Base-by-base conservation (phyloP, 2,888 invertebrate genomes). In the Cheilosia scutellata region DNA sequence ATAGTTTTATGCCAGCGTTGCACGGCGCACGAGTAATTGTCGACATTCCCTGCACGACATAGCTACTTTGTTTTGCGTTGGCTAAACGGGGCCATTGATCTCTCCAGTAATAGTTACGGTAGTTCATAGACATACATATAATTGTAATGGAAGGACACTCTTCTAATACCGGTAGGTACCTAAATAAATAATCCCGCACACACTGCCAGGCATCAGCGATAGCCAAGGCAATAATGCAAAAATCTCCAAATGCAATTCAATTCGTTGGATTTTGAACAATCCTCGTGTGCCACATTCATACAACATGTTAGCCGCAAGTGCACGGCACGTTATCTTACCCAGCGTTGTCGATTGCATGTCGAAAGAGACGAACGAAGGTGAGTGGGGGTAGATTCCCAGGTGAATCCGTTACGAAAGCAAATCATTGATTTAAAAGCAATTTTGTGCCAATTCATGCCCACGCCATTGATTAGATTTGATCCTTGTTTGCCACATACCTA, bases 361-460 rank as follows among this genome's bases (percentile, higher is more conserved):
- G 68, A 76, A 51, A 6, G 40, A 7, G 47, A 9, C 7, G 20
- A 16, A 13, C 58, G 7, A 37, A 16, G 58, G 31, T 31, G 13
- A 2, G 5, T 37, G 7, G 20, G n/a, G 47, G 44, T 53, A 29
- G 42, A 74, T 51, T 75, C 75, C 58, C 79, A 74, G 70, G 80
- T 79, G 74, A 77, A 75, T 63, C 20, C 31, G 80, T 70, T 79
- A 79, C 74, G 58, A 68, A 71, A 44, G 33, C 57, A 65, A 79
- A 87, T 88, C 76, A 87, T 87, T 88, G 88, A 88, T 88, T 87
- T 88, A 79, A 87, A 88, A 88, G 87, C 87, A 88, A 88, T 88
- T 88, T 87, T 78, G 87, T 82, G 63, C 82, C 88, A 88, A 87
- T 88, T 87, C 87, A 84, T 87, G 82, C 82, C 88, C 80, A 86